Evolutionary conservation across 2,113 vertebrate genomes (phyloP).

Genomic region (Progne subis): DNA sequence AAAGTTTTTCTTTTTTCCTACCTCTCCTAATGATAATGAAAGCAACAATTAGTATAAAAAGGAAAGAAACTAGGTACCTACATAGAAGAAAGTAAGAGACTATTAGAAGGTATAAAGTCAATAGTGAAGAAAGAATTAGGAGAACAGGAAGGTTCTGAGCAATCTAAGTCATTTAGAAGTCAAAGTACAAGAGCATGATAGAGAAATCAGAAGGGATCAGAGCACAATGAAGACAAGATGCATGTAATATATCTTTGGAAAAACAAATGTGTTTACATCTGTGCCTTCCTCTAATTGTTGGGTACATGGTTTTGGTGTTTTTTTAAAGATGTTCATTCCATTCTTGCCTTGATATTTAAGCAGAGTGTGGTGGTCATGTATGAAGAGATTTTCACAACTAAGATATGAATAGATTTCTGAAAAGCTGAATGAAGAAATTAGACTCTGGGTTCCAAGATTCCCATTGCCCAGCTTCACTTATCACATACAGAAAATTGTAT

Average conservation of each 20-base stretch:
- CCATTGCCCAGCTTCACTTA: neutral
- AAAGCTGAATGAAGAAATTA: neutral
- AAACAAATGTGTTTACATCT: neutral
- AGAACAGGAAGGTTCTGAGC: neutral
- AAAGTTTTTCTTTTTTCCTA: neutral
- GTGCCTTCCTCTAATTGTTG: neutral
- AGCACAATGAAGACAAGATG: neutral
- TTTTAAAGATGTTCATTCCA: neutral
- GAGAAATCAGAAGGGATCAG: neutral
- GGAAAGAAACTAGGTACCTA: neutral
- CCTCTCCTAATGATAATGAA: neutral
- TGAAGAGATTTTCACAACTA: neutral
- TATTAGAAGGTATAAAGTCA: neutral
- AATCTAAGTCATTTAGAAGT: neutral
- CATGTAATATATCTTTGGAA: neutral
- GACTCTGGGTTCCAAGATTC: neutral
- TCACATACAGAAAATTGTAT: fast-evolving
- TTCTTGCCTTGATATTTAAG: neutral
- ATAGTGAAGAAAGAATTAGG: neutral
- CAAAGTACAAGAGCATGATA: neutral
- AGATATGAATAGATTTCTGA: neutral
- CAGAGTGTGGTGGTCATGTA: neutral
- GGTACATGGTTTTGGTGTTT: fast-evolving
- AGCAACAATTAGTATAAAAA: neutral
- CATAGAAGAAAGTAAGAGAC: neutral